A percentile compares a stretch with the other conserved stretches of the same genome.
phyloP scores from a whole-genome alignment of 2,888 invertebrate species.

The Petrolisthes manimaculis region DNA sequence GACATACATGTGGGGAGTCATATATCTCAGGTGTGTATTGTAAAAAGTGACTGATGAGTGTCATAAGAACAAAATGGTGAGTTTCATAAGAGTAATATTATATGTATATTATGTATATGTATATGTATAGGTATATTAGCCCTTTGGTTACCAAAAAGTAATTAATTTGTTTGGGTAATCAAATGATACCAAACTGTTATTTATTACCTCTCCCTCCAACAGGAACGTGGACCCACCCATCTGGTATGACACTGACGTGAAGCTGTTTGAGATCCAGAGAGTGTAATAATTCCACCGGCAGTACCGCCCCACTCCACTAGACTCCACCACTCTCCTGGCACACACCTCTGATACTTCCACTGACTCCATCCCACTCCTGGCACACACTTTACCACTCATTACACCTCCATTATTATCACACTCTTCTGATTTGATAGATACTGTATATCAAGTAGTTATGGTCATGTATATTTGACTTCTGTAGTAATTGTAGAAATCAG shows the following conservation, averaged over 20 bases:
- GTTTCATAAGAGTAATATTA: not conserved
- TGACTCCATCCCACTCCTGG: too few relatives aligned
- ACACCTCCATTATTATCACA: too few relatives aligned
- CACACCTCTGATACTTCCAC: too few relatives aligned
- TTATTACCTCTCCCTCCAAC: constrained; percentile 67
- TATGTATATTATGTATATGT: too few relatives aligned
- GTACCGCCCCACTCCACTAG: too few relatives aligned
- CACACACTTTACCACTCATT: too few relatives aligned
- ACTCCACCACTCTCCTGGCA: too few relatives aligned
- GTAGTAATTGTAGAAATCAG: too few relatives aligned
- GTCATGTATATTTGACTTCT: too few relatives aligned
- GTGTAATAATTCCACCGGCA: constrained; percentile 73
- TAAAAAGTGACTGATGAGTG: not conserved
- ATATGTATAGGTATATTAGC: not conserved
- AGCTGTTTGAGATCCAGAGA: constrained; percentile 97
- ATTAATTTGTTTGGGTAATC: not conserved
- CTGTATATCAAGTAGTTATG: too few relatives aligned
- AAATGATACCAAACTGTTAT: not conserved
- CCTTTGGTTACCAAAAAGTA: not conserved
- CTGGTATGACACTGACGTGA: constrained; percentile 99
- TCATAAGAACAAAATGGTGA: too few relatives aligned
- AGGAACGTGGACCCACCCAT: constrained; percentile 98
- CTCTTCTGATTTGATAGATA: too few relatives aligned
- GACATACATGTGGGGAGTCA: constrained; percentile 99
- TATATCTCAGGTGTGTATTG: constrained; percentile 85